These are phyloP conservation scores for western clawed frog (Xenopus tropicalis) DNA, from an alignment of 2,113 vertebrate genomes.

Conservation along the genomic window DNA sequence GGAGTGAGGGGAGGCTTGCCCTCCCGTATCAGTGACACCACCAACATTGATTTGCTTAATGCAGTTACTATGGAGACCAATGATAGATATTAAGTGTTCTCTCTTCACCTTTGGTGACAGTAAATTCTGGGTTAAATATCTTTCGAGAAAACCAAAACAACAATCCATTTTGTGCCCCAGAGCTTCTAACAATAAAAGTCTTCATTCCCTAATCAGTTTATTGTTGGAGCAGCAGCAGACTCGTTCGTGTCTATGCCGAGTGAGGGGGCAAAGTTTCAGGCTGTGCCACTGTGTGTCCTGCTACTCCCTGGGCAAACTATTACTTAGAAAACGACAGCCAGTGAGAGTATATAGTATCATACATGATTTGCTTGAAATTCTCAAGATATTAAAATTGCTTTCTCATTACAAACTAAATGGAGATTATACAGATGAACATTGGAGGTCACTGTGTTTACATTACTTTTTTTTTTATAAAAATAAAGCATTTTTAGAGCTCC, in stretches of 20 bases:
- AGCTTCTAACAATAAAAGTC: neutral
- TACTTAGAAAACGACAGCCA: too few species aligned
- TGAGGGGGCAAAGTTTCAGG: neutral
- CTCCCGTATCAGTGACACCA: conserved; percentile 70
- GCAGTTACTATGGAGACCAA: conserved; percentile 72
- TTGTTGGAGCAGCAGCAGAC: neutral
- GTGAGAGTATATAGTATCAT: too few species aligned
- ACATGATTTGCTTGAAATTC: too few species aligned
- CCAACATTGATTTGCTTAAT: conserved; percentile 78
- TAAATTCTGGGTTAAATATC: conserved; percentile 48
- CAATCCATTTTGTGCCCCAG: neutral
- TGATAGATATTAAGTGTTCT: conserved; percentile 65
- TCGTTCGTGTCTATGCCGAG: neutral
- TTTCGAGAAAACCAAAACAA: neutral
- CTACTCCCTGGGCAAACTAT: neutral
- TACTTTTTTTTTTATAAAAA: too few species aligned
- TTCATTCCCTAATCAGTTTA: neutral
- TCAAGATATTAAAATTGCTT: too few species aligned
- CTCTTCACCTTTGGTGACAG: conserved; percentile 45
- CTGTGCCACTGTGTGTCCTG: neutral
- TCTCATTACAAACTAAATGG: too few species aligned
- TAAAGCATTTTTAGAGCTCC: too few species aligned
- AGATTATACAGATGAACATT: too few species aligned
- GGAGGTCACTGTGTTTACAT: too few species aligned
- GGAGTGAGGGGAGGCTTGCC: conserved; percentile 57